Evolutionary conservation across 2,113 vertebrate species (phyloP).

Genomic region (Syrrhaptes paradoxus): DNA sequence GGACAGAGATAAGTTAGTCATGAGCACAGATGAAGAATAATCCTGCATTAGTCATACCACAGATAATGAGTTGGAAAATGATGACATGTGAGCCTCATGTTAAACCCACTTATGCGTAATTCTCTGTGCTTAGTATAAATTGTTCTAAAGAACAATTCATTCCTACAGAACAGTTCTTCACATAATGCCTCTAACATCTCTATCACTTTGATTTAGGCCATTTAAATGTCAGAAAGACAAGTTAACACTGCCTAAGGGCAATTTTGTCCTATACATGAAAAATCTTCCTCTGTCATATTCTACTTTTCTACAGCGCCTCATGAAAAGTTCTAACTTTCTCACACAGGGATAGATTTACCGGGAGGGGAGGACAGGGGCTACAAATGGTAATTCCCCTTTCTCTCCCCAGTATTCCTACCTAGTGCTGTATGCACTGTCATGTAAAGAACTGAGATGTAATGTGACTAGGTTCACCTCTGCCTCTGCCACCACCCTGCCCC

Average conservation of each 20-base stretch:
- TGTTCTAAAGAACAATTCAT: conserved; percentile 55
- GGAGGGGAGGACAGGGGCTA: background rate
- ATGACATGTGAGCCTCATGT: conserved; percentile 53
- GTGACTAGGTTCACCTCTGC: background rate
- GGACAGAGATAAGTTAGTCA: conserved; percentile 39
- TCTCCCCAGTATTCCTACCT: background rate
- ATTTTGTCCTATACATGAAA: conserved; percentile 13
- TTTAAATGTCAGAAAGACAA: conserved; percentile 53
- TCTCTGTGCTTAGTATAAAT: conserved; percentile 36
- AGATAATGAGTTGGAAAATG: conserved; percentile 55
- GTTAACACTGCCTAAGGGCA: conserved; percentile 32
- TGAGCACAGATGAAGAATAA: conserved; percentile 30
- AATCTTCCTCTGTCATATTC: background rate
- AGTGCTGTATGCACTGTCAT: background rate
- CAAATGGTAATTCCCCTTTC: background rate
- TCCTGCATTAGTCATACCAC: conserved; percentile 54
- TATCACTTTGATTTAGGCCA: conserved; percentile 60
- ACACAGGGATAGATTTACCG: background rate
- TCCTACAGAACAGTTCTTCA: conserved; percentile 36
- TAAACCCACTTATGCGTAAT: conserved; percentile 62
- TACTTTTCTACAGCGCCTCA: background rate
- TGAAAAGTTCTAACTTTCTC: background rate
- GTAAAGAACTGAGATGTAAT: background rate
- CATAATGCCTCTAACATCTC: conserved; percentile 43
- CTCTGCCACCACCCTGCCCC: background rate